Base-by-base conservation (phyloP, 23 tunicate species). In the Phallusia fumigata region DNA sequence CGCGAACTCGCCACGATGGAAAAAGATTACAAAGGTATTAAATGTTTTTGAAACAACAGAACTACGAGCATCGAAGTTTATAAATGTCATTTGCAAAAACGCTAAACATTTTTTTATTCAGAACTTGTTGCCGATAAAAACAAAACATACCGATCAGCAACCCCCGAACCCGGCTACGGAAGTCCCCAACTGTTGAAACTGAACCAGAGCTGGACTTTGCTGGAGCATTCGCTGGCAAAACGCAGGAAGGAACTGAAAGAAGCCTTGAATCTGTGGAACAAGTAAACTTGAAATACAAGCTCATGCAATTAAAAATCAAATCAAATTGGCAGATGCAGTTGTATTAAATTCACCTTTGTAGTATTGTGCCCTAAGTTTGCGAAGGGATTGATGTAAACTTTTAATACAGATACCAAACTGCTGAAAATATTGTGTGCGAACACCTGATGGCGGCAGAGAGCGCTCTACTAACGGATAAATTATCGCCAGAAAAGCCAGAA, bases 131-230 rank as follows among this genome's bases (percentile, higher is more conserved):
- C 76, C 3, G 65, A 80, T 35, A 90, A 84, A 75, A 90, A 79
- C 65, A 5, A 24, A 12, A 53, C 33, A 26, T 81, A 72, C 53
- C 65, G 84, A 53, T 58, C 85, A 13, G 85, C 78, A 36, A 79
- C 95, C 22, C 85, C 95, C 15, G 95, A 84, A 50, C 88, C 95
- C 6, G 95, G 95, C n/a, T 64, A 24, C 72, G 95, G 95, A 31
- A 90, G 95, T 84, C 45, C 86, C 12, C 33, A 47, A 45, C 88
- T 90, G 49, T 85, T 79, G 19, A 33, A 80, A 52, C 91, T 92
- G 33, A 79, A 79, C 65, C 88, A 84, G 64, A 36, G 91, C n/a
- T 87, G 85, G 91, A 78, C 91, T 35, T n/a, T 92, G 28, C 73
- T 92, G 78, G 97, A 92, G 75, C 97, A 92, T 80, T 80, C 84